Evolutionary conservation across 2,888 invertebrate genomes (phyloP).

Genomic region (Acronicta leporina): DNA sequence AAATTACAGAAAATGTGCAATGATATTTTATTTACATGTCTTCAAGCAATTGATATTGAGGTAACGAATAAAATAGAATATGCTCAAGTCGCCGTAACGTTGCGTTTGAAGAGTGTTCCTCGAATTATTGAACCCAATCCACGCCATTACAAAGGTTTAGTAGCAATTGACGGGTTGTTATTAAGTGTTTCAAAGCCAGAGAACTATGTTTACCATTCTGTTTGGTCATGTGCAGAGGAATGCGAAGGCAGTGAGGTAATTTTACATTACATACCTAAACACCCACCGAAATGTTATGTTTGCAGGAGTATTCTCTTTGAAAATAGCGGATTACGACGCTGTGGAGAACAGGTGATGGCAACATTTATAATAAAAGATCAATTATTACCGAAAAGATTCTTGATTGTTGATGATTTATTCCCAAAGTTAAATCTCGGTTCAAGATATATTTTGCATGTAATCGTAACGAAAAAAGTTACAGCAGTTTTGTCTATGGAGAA

Average conservation of each 20-base stretch:
- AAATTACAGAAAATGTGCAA: slow-evolving; percentile 71
- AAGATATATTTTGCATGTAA: slow-evolving; percentile 66
- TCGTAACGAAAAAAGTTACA: slow-evolving; percentile 69
- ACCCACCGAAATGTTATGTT: slow-evolving; percentile 75
- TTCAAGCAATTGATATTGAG: slow-evolving; percentile 65
- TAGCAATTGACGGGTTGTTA: slow-evolving; percentile 71
- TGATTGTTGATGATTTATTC: slow-evolving; percentile 77
- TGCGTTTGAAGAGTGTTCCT: slow-evolving; percentile 74
- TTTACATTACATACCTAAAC: slow-evolving; percentile 76
- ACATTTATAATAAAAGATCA: slow-evolving; percentile 67
- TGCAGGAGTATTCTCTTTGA: slow-evolving; percentile 79
- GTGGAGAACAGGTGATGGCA: slow-evolving; percentile 77
- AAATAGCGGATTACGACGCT: slow-evolving; percentile 78
- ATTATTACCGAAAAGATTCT: slow-evolving; percentile 64
- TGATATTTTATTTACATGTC: slow-evolving; percentile 75
- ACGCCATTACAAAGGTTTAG: slow-evolving; percentile 65
- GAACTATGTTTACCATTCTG: slow-evolving; percentile 77
- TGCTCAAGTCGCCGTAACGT: slow-evolving; percentile 70
- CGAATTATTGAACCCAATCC: slow-evolving; percentile 57
- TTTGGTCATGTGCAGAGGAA: slow-evolving; percentile 85
- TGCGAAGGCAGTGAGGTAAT: slow-evolving; percentile 82
- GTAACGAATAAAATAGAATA: slow-evolving; percentile 58
- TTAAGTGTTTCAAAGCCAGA: slow-evolving; percentile 71
- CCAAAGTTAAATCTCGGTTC: slow-evolving; percentile 69
- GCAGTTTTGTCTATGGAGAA: slow-evolving; percentile 76